Conservation (phyloP, 1,140 invertebrate species). For the Aphelinus certus region DNA sequence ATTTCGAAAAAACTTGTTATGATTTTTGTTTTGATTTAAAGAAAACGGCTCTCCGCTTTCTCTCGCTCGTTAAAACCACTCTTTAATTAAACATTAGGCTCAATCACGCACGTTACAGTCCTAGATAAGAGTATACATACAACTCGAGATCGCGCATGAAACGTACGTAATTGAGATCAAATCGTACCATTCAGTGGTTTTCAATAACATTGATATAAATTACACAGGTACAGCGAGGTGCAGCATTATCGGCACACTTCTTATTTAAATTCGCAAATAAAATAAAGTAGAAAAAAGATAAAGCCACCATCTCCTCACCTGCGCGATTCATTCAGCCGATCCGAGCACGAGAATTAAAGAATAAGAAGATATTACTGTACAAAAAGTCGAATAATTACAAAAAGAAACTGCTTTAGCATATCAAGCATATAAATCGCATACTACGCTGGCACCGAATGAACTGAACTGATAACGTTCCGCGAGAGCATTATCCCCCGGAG, state of each 20-base stretch:
- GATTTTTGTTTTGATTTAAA: constrained; percentile 39
- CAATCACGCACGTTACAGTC: constrained; percentile 40
- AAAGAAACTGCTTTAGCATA: constrained; percentile 36
- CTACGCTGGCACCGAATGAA: constrained; percentile 55
- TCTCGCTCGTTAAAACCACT: constrained; percentile 34
- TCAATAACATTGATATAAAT: constrained; percentile 40
- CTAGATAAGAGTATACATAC: constrained; percentile 38
- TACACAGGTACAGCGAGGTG: constrained; percentile 43
- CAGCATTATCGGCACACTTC: constrained; percentile 33
- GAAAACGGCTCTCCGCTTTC: constrained; percentile 33
- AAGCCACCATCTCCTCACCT: constrained; percentile 41
- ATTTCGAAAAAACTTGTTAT: constrained; percentile 40
- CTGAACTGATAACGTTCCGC: constrained; percentile 51
- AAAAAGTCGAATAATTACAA: constrained; percentile 45
- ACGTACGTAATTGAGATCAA: constrained; percentile 40
- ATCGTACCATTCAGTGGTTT: constrained; percentile 34
- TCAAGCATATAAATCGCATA: constrained; percentile 32
- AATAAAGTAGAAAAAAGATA: constrained; percentile 38
- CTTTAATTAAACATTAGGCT: constrained; percentile 36
- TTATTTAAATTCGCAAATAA: constrained; percentile 40
- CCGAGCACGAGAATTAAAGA: constrained; percentile 40
- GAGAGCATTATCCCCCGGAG: constrained; percentile 35
- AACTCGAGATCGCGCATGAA: constrained; percentile 39
- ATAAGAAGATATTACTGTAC: constrained; percentile 41
- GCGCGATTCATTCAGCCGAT: constrained; percentile 40